Evolutionary conservation across 2,888 invertebrate genomes (phyloP).

Genomic region (Tortricodes alternella): DNA sequence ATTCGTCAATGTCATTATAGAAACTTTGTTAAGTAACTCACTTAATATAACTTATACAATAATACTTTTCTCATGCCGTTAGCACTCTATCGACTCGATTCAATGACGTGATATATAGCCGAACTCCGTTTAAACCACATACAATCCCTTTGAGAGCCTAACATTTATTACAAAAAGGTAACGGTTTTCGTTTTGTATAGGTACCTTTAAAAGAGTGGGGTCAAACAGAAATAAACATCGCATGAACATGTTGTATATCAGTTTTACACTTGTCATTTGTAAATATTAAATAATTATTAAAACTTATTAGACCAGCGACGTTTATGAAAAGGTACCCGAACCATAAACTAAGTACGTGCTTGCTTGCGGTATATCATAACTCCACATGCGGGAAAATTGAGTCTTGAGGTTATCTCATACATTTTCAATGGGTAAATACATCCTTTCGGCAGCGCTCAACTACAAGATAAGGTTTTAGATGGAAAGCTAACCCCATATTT

Average conservation of each 20-base stretch:
- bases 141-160: neutral
- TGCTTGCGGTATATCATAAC: neutral
- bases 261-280: too few relatives aligned
- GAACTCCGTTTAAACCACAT: neutral
- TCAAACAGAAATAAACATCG: neutral
- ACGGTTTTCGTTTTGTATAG: neutral
- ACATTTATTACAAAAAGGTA: too few relatives aligned
- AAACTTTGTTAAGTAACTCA: neutral
- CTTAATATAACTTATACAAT: neutral
- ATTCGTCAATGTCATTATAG: neutral
- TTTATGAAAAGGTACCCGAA: neutral
- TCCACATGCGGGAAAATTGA: neutral
- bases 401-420: neutral
- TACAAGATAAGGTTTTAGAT: neutral
- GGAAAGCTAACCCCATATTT: neutral
- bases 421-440: constrained; percentile 4
- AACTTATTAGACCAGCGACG: too few relatives aligned
- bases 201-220: neutral
- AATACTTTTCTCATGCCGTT: neutral
- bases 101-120: neutral
- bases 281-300: too few relatives aligned
- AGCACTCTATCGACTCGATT: neutral
- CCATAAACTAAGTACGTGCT: neutral
- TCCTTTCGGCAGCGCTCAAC: neutral
- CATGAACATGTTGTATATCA: too few relatives aligned